Evolutionary conservation across 2,888 invertebrate genomes (phyloP), one percentile per base, ranked within the genome.

Genomic region (Tinea pellionella): DNA sequence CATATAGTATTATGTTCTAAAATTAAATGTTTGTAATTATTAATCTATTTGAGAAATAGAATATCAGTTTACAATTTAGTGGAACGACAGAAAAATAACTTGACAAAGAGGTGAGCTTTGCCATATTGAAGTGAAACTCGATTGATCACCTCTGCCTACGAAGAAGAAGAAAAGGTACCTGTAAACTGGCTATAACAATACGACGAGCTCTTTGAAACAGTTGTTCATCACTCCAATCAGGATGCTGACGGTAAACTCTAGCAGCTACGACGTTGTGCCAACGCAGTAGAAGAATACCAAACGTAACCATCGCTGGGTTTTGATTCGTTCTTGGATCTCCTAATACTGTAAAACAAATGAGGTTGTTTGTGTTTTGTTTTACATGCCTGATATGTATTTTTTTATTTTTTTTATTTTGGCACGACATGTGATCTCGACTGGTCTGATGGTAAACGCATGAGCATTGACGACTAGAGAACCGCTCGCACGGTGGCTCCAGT

Each of bases 311-410:
- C 0, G 97, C 98, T 0, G 99, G 99, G 78, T 99, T 98, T 79
- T 99, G 99, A 78, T 99, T 99, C 1, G 96, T 96, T 63, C 98
- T 90, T 0, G 98, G 96, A 80, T 99, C 98, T 13, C 99, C 99
- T 60, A 99, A 83, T 67, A 98, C 98, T 98, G 73, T 1, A 81
- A 60, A n/a, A n/a, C n/a, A n/a, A n/a, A n/a, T n/a, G n/a, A n/a
- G n/a, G n/a, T n/a, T n/a, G n/a, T n/a, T n/a, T n/a, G n/a, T n/a
- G n/a, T n/a, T n/a, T n/a, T n/a, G n/a, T n/a, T n/a, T n/a, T n/a
- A n/a, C n/a, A n/a, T n/a, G n/a, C n/a, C n/a, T 16, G 4, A 43
- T 16, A 30, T 30, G 9, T 30, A 30, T 30, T 7, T 30, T 30
- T 30, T 30, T 30, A 7, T 30, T 30, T 30, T 30, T 30, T 30